Conservation (phyloP, 2,797 vertebrate species). For the Lates japonicus region DNA sequence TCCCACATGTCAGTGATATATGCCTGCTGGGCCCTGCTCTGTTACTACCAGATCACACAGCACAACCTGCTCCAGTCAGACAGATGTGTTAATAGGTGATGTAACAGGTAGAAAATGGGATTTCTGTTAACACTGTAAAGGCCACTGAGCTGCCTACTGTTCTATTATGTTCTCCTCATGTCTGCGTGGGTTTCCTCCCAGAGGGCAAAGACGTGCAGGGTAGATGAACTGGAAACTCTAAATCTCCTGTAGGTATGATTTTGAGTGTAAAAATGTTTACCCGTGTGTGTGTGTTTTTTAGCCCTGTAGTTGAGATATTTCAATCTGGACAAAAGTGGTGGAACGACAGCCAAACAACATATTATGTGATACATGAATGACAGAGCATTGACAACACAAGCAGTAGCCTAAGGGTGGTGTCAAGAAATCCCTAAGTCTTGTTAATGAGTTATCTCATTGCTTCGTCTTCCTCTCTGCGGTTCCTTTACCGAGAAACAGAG, state of each 20-base stretch:
- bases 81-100: conserved; percentile 32
- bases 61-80: not conserved
- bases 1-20: conserved; percentile 3
- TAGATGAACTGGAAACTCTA: conserved; percentile 25
- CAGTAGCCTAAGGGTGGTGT: not conserved
- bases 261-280: conserved; percentile 9
- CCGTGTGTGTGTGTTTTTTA: conserved; percentile 1
- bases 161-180: not conserved
- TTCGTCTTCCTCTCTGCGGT: conserved; percentile 2
- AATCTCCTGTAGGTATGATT: not conserved
- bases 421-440: not conserved
- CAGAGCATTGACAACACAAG: not conserved
- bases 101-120: conserved; percentile 45
- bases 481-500: not conserved
- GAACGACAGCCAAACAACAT: not conserved
- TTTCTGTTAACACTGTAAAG: conserved; percentile 41
- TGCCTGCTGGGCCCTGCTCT: conserved; percentile 7
- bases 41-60: conserved; percentile 12
- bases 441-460: not conserved
- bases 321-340: not conserved
- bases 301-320: too few species aligned
- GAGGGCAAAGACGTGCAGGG: not conserved
- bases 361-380: conserved; percentile 2
- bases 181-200: conserved; percentile 21
- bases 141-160: conserved; percentile 10